Conservation (phyloP, 1,140 invertebrate genomes). For the Drosophila nigrodunni region DNA sequence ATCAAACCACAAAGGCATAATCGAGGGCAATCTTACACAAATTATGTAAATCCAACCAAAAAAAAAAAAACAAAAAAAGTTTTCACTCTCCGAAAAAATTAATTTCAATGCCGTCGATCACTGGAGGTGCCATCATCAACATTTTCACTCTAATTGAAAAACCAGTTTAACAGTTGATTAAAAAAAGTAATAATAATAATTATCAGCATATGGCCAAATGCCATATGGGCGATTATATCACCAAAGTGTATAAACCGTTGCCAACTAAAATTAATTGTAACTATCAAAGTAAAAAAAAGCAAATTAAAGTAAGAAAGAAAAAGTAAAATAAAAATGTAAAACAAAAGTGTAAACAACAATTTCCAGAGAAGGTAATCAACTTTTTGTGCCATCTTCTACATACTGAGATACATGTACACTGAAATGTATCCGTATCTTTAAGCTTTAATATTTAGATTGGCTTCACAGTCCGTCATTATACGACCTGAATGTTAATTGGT, state of each 20-base stretch:
- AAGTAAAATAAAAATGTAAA: conserved; percentile 8
- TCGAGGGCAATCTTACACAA: conserved; percentile 70
- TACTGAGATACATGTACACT: background rate
- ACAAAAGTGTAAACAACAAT: conserved; percentile 60
- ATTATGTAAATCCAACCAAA: conserved; percentile 74
- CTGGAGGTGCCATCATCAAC: conserved; percentile 75
- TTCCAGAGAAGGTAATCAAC: conserved; percentile 68
- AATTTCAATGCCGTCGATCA: conserved; percentile 49
- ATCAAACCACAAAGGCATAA: conserved; percentile 51
- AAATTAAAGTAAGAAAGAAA: background rate
- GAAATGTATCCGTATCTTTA: too few relatives aligned
- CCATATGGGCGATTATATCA: conserved; percentile 72
- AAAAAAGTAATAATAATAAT: conserved; percentile 74
- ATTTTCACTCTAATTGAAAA: conserved; percentile 83
- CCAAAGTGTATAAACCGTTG: conserved; percentile 44
- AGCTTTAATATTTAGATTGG: conserved; percentile 19
- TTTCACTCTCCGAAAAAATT: conserved; percentile 65
- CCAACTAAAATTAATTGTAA: conserved; percentile 75
- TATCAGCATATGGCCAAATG: conserved; percentile 36
- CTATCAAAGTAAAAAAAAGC: conserved; percentile 39
- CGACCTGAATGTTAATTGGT: conserved; percentile 42
- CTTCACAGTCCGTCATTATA: conserved; percentile 40
- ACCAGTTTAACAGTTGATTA: conserved; percentile 82
- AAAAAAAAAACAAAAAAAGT: conserved; percentile 59
- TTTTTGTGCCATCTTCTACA: conserved; percentile 62